Base-by-base conservation (phyloP, 64 coral and sea anemone genomes). In the Stichodactyla helianthus region DNA sequence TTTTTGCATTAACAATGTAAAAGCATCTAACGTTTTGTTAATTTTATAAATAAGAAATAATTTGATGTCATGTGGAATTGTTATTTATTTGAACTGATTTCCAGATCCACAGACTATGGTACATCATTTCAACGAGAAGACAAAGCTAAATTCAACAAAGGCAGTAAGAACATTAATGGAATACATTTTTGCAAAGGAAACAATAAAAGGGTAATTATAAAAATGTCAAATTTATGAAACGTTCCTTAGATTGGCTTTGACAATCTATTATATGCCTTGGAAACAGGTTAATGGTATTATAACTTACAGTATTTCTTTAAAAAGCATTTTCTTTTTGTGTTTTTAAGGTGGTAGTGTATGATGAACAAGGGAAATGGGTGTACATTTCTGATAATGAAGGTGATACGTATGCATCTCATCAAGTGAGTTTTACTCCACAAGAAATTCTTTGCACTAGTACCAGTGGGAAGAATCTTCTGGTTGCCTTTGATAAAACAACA, bases 41-140 rank as follows among this genome's bases (percentile, higher is more conserved):
- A 44, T 44, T 44, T 44, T 44, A 44, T 1, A 44, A 44, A 44
- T 44, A 44, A 44, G 35, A 44, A 44, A 44, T 44, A 44, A 44
- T 44, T 44, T 44, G 4, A 44, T 44, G 35, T 44, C 35, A 44
- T 44, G 4, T 44, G 35, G 1, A 44, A 44, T 58, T 6, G 0
- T 58, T 58, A 11, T 11, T 57, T 58, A 11, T 71, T 71, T 23
- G 6, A 10, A n/a, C 6, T 71, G 6, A 9, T 71, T 74, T 44
- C 3, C 27, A 91, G 89, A 82, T 91, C 89, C 67, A 86, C 84
- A 16, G 79, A 91, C 26, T 91, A 86, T 91, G 89, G 89, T 16
- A 86, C 35, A 85, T 80, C 89, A 17, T 91, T 91, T 82, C 23
- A 86, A 28, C 89, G 84, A 22, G 84, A 86, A 67, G 89, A 91